Base-by-base conservation (phyloP, 2,888 invertebrate genomes). In the Scaptomyza tumidula region DNA sequence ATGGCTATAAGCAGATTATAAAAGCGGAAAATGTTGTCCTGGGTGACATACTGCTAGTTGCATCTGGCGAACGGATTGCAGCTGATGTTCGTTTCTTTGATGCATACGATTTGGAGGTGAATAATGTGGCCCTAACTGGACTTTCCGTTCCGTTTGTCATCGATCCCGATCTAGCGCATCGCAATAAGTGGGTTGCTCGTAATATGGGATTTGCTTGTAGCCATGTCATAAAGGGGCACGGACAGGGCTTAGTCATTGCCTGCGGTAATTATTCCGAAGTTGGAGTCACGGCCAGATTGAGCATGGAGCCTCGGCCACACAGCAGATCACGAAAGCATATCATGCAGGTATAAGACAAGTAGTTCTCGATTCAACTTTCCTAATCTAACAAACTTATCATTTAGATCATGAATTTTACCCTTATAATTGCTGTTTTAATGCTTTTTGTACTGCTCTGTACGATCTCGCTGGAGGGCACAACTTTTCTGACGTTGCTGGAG, bases 201-300 rank as follows among this genome's bases (percentile, higher is more conserved):
- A 84, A 86, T 45, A 48, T 84, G 27, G 88, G 78, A 3, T 68
- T 88, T 5, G 81, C 73, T n/a, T 56, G 84, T 57, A 80, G 60
- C n/a, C 78, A 75, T 49, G 81, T 84, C 0, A 72, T 55, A 2
- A 62, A 46, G 11, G 84, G 84, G 2, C 14, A 45, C 3, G 84
- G 86, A 1, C 29, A 33, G 37, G 78, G 69, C 3, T 24, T 84
- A 27, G 86, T 84, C 19, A 78, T 84, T 35, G 86, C 78, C 2
- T 80, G 86, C 33, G 88, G 88, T 6, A 43, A 53, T 49, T 24
- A 74, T 0, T 44, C 86, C 1, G 75, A 80, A 7, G 55, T 78
- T 0, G 81, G 86, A 0, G 29, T 39, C 11, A 65, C 80, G 73
- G 66, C 61, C 1, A 35, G 37, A 0, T 24, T 70, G 3, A 69